A percentile compares a stretch with the other conserved stretches of the same genome.
phyloP scores from a whole-genome alignment of 2,888 invertebrate genomes.

The Hoplodrina ambigua region DNA sequence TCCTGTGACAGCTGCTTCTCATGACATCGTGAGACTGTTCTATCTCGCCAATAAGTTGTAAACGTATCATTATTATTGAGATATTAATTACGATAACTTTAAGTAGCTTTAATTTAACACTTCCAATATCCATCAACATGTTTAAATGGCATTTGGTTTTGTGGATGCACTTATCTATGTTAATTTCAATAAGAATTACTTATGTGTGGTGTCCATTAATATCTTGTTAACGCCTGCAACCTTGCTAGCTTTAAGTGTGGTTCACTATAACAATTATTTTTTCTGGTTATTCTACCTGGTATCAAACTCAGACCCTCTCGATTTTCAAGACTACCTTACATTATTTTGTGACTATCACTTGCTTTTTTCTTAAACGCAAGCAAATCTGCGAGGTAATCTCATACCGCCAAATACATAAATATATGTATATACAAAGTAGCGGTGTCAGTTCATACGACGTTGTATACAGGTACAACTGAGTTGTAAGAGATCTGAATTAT shows the following conservation, averaged over 20 bases:
- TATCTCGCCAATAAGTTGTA: slow-evolving; percentile 8
- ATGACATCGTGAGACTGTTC: slow-evolving; percentile 11
- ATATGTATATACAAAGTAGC: slow-evolving; percentile 16
- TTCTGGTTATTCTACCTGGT: too few relatives aligned
- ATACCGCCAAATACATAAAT: background rate
- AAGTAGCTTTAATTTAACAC: slow-evolving; percentile 26
- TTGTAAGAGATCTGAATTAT: slow-evolving; percentile 49
- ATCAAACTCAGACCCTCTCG: background rate
- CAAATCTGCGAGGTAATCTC: slow-evolving; percentile 1
- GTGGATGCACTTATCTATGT: slow-evolving; percentile 13
- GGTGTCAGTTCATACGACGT: slow-evolving; percentile 6
- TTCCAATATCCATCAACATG: slow-evolving; percentile 6
- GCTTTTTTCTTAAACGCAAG: background rate
- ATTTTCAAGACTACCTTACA: background rate
- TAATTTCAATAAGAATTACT: slow-evolving; percentile 5
- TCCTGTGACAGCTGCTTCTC: slow-evolving; percentile 28
- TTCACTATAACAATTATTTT: background rate
- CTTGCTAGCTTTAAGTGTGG: background rate
- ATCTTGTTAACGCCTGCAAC: background rate
- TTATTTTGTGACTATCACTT: background rate
- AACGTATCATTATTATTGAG: slow-evolving; percentile 19
- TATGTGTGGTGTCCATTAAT: slow-evolving; percentile 1
- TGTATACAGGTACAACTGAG: slow-evolving; percentile 22
- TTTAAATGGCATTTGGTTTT: slow-evolving; percentile 18
- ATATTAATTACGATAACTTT: slow-evolving; percentile 54